Evolutionary conservation across 2,888 invertebrate species (phyloP), one percentile per base, ranked within the genome.

Genomic region (Pseudanteris insignis): DNA sequence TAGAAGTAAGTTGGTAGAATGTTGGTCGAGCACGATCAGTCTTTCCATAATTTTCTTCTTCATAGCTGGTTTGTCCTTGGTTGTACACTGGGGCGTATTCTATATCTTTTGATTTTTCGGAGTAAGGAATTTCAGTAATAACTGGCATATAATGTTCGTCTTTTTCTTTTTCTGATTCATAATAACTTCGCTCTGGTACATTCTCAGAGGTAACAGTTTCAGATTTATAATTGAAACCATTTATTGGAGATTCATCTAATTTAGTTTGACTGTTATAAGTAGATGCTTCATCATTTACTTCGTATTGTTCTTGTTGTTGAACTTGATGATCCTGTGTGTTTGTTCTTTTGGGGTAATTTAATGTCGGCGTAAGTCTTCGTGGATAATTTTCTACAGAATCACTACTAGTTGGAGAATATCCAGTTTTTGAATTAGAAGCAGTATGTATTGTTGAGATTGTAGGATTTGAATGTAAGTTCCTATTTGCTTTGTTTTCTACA

Each of bases 191-290:
- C 5, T 75, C 73, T 28, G 64, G 62, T 2, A 70, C 63, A 3
- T 65, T 54, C 0, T 53, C 60, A 7, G 64, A 37, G 9, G 33
- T 14, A 11, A 50, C 38, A n/a, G 68, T 68, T 10, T 51, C 48
- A 21, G 55, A 51, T 28, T 70, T 71, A 53, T 75, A 78, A 55
- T 77, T 76, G 50, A 76, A 79, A 30, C 75, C 77, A 36, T 75
- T 74, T 1, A 75, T 65, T 0, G 75, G 75, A 2, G 65, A 57
- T 2, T 66, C 66, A 5, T 74, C 72, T 0, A 75, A 29, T 8
- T 60, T 60, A 3, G 47, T 33, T 18, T 62, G 66, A 2, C n/a
- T 14, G 36, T 61, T 55, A 15, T 55, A 48, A 13, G 18, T 47
- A 8, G 51, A 38, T 8, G 61, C 32, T 36, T 64, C 69, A 21